These are phyloP conservation scores for Phoebastria nigripes DNA, from an alignment of 2,797 vertebrate genomes.

Conservation along the genomic window DNA sequence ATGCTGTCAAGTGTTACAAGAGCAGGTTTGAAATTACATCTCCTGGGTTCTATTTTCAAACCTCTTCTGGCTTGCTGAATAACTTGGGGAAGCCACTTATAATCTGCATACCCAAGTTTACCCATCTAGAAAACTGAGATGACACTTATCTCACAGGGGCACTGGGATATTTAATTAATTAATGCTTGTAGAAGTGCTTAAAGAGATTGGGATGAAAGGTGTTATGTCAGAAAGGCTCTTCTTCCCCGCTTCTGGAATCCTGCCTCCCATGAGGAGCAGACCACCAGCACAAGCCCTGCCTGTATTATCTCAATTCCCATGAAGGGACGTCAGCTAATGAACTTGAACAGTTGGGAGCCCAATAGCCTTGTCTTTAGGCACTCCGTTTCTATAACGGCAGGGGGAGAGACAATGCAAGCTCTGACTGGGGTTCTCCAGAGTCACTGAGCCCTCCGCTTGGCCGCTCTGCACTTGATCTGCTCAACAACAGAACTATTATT, in stretches of 20 bases:
- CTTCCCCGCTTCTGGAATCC: constrained; percentile 13
- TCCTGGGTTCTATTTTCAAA: background rate
- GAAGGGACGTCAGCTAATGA: background rate
- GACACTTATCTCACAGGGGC: constrained; percentile 30
- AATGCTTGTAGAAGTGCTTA: constrained; percentile 35
- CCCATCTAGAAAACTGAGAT: constrained; percentile 53
- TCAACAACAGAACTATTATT: background rate
- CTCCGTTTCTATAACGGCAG: fast-evolving
- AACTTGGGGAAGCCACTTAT: constrained; percentile 5
- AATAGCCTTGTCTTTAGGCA: background rate
- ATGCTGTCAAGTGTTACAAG: background rate
- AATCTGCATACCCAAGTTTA: constrained; percentile 37
- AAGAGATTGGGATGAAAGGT: constrained; percentile 37
- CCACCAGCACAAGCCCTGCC: constrained; percentile 10
- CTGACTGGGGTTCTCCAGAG: background rate
- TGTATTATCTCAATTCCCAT: background rate
- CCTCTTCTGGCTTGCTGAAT: background rate
- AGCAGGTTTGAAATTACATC: background rate
- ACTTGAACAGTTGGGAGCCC: background rate
- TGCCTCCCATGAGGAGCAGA: constrained; percentile 23
- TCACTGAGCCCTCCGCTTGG: background rate
- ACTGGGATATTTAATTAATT: constrained; percentile 56
- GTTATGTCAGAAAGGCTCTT: constrained; percentile 15
- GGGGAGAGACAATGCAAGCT: background rate
- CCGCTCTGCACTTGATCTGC: background rate